phyloP scores from a whole-genome alignment of 2,797 vertebrate genomes.

The Spea hammondii region DNA sequence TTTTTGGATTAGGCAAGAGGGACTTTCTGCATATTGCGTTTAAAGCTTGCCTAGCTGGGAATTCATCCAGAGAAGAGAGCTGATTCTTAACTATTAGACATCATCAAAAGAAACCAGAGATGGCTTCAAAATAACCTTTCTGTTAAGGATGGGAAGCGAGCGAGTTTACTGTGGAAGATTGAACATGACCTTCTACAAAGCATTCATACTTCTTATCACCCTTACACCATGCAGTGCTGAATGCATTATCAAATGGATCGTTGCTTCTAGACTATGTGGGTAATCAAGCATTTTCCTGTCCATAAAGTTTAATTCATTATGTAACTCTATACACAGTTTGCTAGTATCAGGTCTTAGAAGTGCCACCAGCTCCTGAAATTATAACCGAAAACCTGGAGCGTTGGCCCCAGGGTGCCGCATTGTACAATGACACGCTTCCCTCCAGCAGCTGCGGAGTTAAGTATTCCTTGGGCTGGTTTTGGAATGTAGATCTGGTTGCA shows the following conservation, averaged over 20 bases:
- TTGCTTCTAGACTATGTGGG: too few species aligned
- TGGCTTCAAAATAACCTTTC: slow-evolving; percentile 24
- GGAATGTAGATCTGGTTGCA: slow-evolving; percentile 26
- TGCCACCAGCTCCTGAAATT: too few species aligned
- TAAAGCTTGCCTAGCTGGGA: slow-evolving; percentile 39
- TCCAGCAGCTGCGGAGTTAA: slow-evolving; percentile 20
- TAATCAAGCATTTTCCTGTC: too few species aligned
- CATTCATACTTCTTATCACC: too few species aligned
- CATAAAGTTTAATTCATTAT: too few species aligned
- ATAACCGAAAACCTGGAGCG: too few species aligned
- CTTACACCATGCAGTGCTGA: too few species aligned
- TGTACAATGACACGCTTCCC: neutral
- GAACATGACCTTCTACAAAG: neutral
- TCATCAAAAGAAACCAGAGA: slow-evolving; percentile 13
- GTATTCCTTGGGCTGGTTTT: neutral
- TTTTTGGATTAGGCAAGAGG: slow-evolving; percentile 28
- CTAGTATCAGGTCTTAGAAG: too few species aligned
- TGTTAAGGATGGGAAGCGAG: slow-evolving; percentile 22
- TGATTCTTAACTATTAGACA: slow-evolving; percentile 2
- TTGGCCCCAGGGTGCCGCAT: neutral
- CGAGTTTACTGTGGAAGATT: slow-evolving; percentile 1
- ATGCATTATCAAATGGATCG: too few species aligned
- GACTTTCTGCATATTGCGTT: slow-evolving; percentile 30
- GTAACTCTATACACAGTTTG: too few species aligned
- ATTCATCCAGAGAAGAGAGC: slow-evolving; percentile 29